phyloP scores from a whole-genome alignment of 2,888 invertebrate genomes.

The Iselma pallidipennis region DNA sequence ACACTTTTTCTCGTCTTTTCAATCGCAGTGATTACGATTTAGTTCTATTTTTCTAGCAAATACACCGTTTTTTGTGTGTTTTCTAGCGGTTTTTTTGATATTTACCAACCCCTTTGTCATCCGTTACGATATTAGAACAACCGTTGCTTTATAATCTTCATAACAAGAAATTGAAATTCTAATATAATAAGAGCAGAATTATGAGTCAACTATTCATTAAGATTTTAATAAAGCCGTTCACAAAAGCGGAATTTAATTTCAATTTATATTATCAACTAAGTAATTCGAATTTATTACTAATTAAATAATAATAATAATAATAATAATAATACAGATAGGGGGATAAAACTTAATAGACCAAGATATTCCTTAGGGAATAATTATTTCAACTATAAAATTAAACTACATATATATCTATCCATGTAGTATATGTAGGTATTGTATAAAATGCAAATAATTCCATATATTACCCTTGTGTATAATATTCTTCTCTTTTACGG shows the following conservation, averaged over 20 bases:
- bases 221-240: slow-evolving; percentile 22
- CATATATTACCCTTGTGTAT: background rate
- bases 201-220: slow-evolving; percentile 20
- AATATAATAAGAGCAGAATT: slow-evolving; percentile 6
- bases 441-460: background rate
- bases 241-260: slow-evolving; percentile 10
- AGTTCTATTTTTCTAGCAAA: too few relatives aligned
- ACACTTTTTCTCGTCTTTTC: too few relatives aligned
- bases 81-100: too few relatives aligned
- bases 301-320: slow-evolving; percentile 14
- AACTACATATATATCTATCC: background rate
- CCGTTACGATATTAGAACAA: background rate
- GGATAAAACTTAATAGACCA: background rate
- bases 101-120: background rate
- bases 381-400: background rate
- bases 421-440: too few relatives aligned
- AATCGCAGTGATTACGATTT: too few relatives aligned
- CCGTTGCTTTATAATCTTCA: background rate
- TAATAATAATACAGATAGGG: background rate
- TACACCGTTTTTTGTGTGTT: too few relatives aligned
- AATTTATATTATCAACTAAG: slow-evolving; percentile 1
- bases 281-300: slow-evolving; percentile 14
- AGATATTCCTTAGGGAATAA: background rate
- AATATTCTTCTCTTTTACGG: background rate
- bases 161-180: background rate